Evolutionary conservation across 2,888 invertebrate genomes (phyloP).

Genomic region (Agrochola circellaris): DNA sequence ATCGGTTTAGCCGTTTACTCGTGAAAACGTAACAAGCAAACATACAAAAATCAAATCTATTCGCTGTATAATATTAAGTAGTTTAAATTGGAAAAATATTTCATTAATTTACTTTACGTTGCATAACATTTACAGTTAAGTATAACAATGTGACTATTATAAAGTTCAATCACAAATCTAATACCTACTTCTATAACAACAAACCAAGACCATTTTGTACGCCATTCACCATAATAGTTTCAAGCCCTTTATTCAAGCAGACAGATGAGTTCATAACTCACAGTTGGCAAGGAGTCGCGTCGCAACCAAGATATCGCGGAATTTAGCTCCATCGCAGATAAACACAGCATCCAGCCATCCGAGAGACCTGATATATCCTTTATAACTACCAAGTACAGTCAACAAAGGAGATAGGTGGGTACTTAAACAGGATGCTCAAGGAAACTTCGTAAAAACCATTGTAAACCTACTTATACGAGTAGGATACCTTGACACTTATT

Average conservation of each 20-base stretch:
- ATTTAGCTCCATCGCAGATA: slow-evolving; percentile 70
- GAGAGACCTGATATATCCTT: slow-evolving; percentile 70
- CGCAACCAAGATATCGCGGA: slow-evolving; percentile 66
- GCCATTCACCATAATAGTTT: slow-evolving; percentile 30
- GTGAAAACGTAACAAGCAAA: too few species aligned
- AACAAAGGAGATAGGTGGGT: not conserved
- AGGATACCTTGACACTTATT: too few species aligned
- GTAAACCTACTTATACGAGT: not conserved
- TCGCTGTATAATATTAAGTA: too few species aligned
- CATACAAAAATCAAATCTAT: too few species aligned
- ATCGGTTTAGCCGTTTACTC: too few species aligned
- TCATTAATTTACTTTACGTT: not conserved
- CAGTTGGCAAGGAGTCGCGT: slow-evolving; percentile 60
- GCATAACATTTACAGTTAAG: not conserved
- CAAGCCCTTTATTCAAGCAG: slow-evolving; percentile 43
- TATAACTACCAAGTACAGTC: slow-evolving; percentile 31
- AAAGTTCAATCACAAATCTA: not conserved
- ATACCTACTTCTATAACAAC: not conserved
- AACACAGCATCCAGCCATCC: slow-evolving; percentile 74
- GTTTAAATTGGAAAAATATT: not conserved
- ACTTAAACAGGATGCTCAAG: not conserved
- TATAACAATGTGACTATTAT: not conserved
- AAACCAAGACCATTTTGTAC: slow-evolving; percentile 12
- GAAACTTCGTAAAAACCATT: too few species aligned
- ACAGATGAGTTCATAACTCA: slow-evolving; percentile 70